phyloP scores from a whole-genome alignment of 1,140 invertebrate species.

The Battus philenor region DNA sequence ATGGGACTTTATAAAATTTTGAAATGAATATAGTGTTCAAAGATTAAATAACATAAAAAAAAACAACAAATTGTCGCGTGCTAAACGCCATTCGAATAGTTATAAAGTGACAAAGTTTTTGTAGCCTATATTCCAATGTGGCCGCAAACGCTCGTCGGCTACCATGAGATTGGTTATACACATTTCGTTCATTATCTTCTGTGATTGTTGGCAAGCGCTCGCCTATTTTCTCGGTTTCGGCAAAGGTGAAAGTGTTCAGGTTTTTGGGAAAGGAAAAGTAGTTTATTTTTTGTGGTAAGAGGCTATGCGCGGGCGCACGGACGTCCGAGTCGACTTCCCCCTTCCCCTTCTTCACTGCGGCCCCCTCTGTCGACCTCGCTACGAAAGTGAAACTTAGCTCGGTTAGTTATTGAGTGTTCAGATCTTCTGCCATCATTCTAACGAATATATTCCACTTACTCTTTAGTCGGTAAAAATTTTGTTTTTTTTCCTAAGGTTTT shows the following conservation, averaged over 20 bases:
- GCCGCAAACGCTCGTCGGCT: not conserved
- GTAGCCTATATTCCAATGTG: no score
- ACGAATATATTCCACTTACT: no score
- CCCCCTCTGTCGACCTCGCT: slow-evolving; percentile 14
- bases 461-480: no score
- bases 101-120: no score
- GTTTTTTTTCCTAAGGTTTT: no score
- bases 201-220: slow-evolving; percentile 8
- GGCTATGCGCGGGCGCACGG: slow-evolving; percentile 27
- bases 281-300: slow-evolving; percentile 63
- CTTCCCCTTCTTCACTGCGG: not conserved
- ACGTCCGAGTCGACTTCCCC: slow-evolving; percentile 6
- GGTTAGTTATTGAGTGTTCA: slow-evolving; percentile 16
- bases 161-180: not conserved
- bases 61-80: no score
- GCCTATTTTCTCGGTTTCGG: slow-evolving; percentile 42
- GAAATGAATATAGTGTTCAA: no score
- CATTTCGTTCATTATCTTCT: not conserved
- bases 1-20: no score
- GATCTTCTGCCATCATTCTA: slow-evolving; percentile 27
- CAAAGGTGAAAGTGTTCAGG: slow-evolving; percentile 62
- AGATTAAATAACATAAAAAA: no score
- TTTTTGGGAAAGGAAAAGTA: slow-evolving; percentile 73
- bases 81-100: no score
- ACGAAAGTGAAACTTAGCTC: slow-evolving; percentile 56